Conservation (phyloP, 2,113 vertebrate species). For the Spea bombifrons region DNA sequence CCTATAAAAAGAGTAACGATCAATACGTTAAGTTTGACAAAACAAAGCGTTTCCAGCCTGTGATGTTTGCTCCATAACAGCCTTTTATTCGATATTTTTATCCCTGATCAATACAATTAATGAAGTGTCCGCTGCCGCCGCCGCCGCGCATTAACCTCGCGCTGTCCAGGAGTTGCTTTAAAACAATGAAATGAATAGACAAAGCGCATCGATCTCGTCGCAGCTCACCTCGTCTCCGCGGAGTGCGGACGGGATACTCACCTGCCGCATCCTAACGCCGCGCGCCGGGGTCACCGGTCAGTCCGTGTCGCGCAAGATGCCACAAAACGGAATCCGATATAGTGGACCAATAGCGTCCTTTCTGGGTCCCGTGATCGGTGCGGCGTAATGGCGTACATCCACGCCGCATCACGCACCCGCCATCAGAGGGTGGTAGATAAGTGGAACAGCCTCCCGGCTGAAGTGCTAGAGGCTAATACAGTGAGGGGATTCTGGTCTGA, state of each 20-base stretch:
- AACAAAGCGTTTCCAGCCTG: constrained; percentile 15
- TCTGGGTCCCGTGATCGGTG: too few species aligned
- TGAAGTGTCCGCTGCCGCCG: constrained; percentile 53
- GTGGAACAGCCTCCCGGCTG: too few species aligned
- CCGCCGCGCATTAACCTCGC: constrained; percentile 45
- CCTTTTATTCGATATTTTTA: constrained; percentile 51
- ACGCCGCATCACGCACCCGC: too few species aligned
- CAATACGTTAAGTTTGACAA: neutral
- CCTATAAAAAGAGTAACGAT: neutral
- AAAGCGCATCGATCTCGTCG: constrained; percentile 53
- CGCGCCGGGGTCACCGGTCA: constrained; percentile 8
- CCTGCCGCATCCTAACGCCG: constrained; percentile 41
- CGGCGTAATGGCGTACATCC: too few species aligned
- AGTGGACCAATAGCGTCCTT: too few species aligned
- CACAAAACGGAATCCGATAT: too few species aligned
- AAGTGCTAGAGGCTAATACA: too few species aligned
- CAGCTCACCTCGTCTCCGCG: constrained; percentile 47
- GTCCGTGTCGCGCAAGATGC: neutral
- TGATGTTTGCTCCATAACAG: constrained; percentile 32
- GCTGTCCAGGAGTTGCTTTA: constrained; percentile 45
- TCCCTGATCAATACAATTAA: constrained; percentile 59
- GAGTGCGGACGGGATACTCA: constrained; percentile 38
- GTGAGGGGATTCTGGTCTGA: too few species aligned
- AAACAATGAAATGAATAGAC: constrained; percentile 53
- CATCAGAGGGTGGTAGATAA: too few species aligned